phyloP scores from a whole-genome alignment of 2,113 vertebrate species.

The Ameiurus melas region DNA sequence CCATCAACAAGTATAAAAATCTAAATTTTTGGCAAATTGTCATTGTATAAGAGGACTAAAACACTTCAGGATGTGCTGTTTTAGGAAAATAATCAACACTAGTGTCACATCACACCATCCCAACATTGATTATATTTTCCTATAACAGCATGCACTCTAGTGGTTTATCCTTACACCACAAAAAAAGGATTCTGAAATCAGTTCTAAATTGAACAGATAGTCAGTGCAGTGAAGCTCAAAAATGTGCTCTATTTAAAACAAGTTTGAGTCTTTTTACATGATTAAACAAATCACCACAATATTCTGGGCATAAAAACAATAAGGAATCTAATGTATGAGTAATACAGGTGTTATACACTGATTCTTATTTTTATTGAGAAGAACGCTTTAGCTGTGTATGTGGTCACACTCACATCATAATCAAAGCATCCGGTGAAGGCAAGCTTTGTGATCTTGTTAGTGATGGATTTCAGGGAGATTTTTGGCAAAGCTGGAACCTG shows the following conservation, averaged over 20 bases:
- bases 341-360: background rate
- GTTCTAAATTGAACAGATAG: background rate
- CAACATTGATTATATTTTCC: too few relatives aligned
- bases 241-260: background rate
- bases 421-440: conserved; percentile 71
- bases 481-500: conserved; percentile 64
- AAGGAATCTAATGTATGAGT: background rate
- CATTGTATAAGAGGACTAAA: too few relatives aligned
- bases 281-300: background rate
- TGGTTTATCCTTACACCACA: background rate
- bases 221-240: background rate
- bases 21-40: too few relatives aligned
- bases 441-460: conserved; percentile 51
- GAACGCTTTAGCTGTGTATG: background rate
- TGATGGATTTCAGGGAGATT: conserved; percentile 43
- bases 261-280: background rate
- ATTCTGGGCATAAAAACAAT: background rate
- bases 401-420: conserved; percentile 70
- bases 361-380: background rate
- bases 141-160: too few relatives aligned
- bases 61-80: too few relatives aligned
- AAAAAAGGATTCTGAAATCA: background rate
- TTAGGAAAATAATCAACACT: too few relatives aligned
- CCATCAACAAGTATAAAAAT: too few relatives aligned
- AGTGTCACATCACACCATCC: too few relatives aligned